A percentile compares a stretch with the other conserved stretches of the same genome.
phyloP scores from a whole-genome alignment of 1,140 invertebrate genomes.

The Polypedilum pembai region DNA sequence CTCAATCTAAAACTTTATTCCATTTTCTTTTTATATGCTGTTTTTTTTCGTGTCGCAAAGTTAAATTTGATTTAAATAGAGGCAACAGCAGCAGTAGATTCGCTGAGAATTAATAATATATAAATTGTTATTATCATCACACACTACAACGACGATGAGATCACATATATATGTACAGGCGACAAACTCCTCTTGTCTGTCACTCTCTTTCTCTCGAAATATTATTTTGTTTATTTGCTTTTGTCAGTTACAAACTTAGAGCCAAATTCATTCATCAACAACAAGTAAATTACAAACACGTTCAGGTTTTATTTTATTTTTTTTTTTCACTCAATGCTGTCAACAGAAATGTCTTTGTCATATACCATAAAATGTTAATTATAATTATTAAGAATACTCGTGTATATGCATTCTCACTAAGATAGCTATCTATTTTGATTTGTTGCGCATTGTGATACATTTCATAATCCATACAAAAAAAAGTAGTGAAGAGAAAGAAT shows the following conservation, averaged over 20 bases:
- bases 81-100: neutral
- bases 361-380: neutral
- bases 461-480: slow-evolving; percentile 20
- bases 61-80: slow-evolving; percentile 3
- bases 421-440: neutral
- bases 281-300: neutral
- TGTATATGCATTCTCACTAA: neutral
- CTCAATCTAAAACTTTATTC: neutral
- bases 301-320: neutral
- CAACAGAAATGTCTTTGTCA: slow-evolving; percentile 11
- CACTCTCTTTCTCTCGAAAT: neutral
- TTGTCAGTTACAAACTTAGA: neutral
- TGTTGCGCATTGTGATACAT: slow-evolving; percentile 7
- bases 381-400: neutral
- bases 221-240: neutral
- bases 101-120: slow-evolving; percentile 13
- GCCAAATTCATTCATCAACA: neutral
- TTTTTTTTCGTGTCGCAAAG: neutral
- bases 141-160: too few species aligned
- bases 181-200: too few species aligned
- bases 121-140: slow-evolving; percentile 8
- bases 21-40: neutral
- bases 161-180: too few species aligned
- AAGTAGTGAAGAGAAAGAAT: too few species aligned
- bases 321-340: neutral